Evolutionary conservation across 2,113 vertebrate species (phyloP).

Genomic region (Stictonetta naevosa): DNA sequence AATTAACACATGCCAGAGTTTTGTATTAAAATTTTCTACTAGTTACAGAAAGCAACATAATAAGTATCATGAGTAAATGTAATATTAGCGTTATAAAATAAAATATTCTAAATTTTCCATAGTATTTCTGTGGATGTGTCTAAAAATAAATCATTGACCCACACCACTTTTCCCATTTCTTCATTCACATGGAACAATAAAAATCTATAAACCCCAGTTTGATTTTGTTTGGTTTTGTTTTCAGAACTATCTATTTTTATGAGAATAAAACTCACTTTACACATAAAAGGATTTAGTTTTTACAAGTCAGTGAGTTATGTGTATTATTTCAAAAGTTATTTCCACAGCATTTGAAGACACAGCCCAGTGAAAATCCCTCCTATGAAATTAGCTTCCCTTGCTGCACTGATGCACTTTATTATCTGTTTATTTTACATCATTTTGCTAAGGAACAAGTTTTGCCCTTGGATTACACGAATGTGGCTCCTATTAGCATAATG

Average conservation of each 20-base stretch:
- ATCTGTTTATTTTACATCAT: slow-evolving; percentile 51
- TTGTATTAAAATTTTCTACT: neutral
- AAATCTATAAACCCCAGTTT: neutral
- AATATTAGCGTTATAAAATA: neutral
- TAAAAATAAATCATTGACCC: accelerated
- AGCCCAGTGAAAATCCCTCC: neutral
- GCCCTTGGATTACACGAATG: neutral
- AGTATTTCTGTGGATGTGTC: neutral
- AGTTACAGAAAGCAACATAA: neutral
- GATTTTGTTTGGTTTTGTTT: neutral
- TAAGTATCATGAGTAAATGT: neutral
- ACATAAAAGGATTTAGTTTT: neutral
- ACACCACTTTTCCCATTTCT: neutral
- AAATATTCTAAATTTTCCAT: neutral
- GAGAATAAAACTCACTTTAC: neutral
- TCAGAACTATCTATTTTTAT: neutral
- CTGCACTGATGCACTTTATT: slow-evolving; percentile 29
- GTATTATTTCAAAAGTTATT: neutral
- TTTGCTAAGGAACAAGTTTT: slow-evolving; percentile 34
- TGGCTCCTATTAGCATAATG: slow-evolving; percentile 59
- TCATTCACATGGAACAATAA: neutral
- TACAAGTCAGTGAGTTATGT: neutral
- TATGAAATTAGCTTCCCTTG: slow-evolving; percentile 6
- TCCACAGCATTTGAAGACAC: neutral
- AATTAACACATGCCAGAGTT: neutral